Percentiles rank a stretch among this genome's conserved stretches.
Conservation (phyloP, 2,888 invertebrate genomes). For the Melikaiella ostensackeni region DNA sequence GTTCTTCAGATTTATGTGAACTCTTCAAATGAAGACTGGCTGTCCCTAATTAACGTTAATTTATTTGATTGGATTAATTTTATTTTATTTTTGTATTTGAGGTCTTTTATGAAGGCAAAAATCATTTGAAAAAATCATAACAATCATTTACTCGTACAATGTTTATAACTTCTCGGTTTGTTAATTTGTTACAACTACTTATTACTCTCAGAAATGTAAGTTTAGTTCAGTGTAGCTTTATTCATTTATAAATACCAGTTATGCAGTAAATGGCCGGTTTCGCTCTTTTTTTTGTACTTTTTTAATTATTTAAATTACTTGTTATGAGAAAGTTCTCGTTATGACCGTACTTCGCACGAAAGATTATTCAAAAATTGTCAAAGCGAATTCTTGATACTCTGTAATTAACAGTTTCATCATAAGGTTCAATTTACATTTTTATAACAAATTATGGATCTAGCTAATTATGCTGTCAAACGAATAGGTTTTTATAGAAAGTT, state of each 20-base stretch:
- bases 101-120: no score
- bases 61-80: no score
- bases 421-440: constrained; percentile 33
- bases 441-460: constrained; percentile 27
- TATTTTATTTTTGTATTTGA: no score
- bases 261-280: not conserved
- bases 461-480: constrained; percentile 39
- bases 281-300: not conserved
- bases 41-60: no score
- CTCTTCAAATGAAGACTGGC: no score
- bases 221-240: not conserved
- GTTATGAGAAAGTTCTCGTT: not conserved
- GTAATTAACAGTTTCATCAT: constrained; percentile 24
- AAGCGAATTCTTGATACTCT: constrained; percentile 18
- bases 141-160: not conserved
- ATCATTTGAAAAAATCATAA: no score
- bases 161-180: not conserved
- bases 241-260: not conserved
- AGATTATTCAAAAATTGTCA: constrained; percentile 19
- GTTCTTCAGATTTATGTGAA: no score
- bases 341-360: not conserved
- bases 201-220: not conserved
- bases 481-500: constrained; percentile 31
- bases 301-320: constrained; percentile 2
- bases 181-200: not conserved